A percentile compares a stretch with the other conserved stretches of the same genome.
Evolutionary conservation across 2,797 vertebrate species (phyloP).

Genomic region (Nothura maculosa): DNA sequence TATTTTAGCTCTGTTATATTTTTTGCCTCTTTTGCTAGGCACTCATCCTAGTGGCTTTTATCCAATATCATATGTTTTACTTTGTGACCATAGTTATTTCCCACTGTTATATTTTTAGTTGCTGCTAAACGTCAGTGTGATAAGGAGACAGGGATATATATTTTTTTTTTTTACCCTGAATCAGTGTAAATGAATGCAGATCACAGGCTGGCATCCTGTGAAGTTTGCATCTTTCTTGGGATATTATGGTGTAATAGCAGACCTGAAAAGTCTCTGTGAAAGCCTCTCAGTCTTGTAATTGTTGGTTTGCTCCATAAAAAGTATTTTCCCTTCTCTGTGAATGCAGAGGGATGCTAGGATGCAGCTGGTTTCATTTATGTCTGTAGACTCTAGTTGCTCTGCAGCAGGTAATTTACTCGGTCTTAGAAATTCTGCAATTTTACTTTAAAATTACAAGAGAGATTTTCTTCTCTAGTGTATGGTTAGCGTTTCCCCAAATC

Average conservation of each 20-base stretch:
- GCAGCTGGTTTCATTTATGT: background rate
- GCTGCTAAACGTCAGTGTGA: background rate
- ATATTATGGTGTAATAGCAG: background rate
- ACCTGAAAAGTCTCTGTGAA: background rate
- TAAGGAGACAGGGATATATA: background rate
- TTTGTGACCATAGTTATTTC: background rate
- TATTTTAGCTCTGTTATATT: background rate
- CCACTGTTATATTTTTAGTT: background rate
- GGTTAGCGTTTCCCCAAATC: background rate
- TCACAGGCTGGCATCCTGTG: background rate
- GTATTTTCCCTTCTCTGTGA: background rate
- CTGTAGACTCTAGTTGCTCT: background rate
- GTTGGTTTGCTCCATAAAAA: background rate
- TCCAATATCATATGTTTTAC: background rate
- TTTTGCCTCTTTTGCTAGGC: background rate
- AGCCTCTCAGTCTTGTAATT: background rate
- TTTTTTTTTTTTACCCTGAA: rapidly evolving
- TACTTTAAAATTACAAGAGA: background rate
- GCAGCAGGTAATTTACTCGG: background rate
- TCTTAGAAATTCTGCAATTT: background rate
- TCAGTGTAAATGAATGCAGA: background rate
- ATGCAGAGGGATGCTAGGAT: background rate
- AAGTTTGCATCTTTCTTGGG: background rate
- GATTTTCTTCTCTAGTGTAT: background rate
- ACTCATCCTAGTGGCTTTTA: background rate